A percentile compares a stretch with the other conserved stretches of the same genome.
Conservation (phyloP, 2,888 invertebrate genomes). For the Yponomeuta sedellus region DNA sequence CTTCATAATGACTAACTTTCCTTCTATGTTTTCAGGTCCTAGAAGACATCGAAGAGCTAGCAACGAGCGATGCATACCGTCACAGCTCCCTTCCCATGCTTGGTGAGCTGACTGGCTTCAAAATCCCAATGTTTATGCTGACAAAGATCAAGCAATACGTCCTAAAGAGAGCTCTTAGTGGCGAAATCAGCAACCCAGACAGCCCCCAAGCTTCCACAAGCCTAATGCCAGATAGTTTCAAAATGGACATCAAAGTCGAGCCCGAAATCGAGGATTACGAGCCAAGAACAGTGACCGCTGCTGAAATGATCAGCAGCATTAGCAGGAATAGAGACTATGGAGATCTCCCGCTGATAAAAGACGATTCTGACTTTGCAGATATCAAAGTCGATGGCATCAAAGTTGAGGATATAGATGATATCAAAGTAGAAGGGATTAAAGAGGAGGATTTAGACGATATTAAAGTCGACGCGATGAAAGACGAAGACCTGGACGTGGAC, state of each 20-base stretch:
- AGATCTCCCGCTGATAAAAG: constrained; percentile 50
- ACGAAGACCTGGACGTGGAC: constrained; percentile 55
- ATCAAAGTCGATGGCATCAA: constrained; percentile 40
- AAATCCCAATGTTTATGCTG: constrained; percentile 84
- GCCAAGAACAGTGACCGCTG: constrained; percentile 53
- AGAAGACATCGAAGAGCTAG: constrained; percentile 86
- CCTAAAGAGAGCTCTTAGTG: constrained; percentile 48
- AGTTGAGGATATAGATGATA: constrained; percentile 67
- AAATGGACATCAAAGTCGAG: constrained; percentile 61
- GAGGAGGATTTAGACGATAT: constrained; percentile 60
- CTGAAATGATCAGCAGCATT: constrained; percentile 52
- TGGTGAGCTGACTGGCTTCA: constrained; percentile 84
- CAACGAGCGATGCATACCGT: constrained; percentile 83
- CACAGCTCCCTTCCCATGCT: constrained; percentile 79
- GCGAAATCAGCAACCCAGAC: constrained; percentile 48
- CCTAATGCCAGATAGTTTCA: constrained; percentile 39
- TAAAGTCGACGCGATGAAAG: constrained; percentile 62
- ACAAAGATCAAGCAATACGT: constrained; percentile 84
- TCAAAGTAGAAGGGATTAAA: constrained; percentile 64
- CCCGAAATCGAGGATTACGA: constrained; percentile 52
- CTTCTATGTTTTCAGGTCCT: constrained; percentile 60
- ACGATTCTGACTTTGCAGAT: constrained; percentile 61
- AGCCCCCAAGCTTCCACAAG: constrained; percentile 61
- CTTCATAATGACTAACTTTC: too few species aligned
- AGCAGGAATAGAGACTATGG: constrained; percentile 33